Evolutionary conservation across 2,888 invertebrate species (phyloP), one percentile per base, ranked within the genome.

Genomic region (Pseudococcus longispinus): DNA sequence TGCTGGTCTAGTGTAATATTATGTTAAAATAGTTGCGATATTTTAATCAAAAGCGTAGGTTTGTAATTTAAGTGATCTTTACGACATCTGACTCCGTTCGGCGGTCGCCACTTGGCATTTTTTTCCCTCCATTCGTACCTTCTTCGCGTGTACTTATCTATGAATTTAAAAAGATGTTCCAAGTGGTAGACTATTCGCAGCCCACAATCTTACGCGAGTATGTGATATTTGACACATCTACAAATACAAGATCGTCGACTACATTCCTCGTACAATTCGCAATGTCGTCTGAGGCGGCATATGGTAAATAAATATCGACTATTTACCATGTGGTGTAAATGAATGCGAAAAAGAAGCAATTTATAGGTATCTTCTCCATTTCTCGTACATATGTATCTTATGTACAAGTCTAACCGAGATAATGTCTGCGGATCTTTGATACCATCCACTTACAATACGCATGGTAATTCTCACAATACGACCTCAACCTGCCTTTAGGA

Each of bases 1-100:
- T 29, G 70, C 29, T 70, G 2, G 60, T 60, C 60, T 60, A 23
- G 20, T 23, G 8, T 26, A 26, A 23, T 26, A 26, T 15, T 29
- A 18, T 29, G 70, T 29, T 70, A 32, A 70, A 32, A 70, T 15
- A 29, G 29, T 70, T 70, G 32, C 70, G 29, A 70, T 70, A 70
- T 70, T 70, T 70, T 29, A 29, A 70, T 70, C 70, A 70, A 70
- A 70, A 70, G 70, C 70, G 70, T 70, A 70, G 70, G 70, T 70
- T 20, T 60, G 23, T 60, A 60, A 70, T 70, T 70, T 29, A 70
- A 70, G 29, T 70, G 70, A 70, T 70, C 70, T 70, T 70, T 70
- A 70, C 29, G 26, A 70, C 70, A 60, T 60, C 60, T 60, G 70
- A 70, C 29, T 70, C 20, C 4, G 29, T 29, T 46, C 23, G 6